Base-by-base conservation (phyloP, 2,888 invertebrate genomes). In the Melinaea marsaeus region DNA sequence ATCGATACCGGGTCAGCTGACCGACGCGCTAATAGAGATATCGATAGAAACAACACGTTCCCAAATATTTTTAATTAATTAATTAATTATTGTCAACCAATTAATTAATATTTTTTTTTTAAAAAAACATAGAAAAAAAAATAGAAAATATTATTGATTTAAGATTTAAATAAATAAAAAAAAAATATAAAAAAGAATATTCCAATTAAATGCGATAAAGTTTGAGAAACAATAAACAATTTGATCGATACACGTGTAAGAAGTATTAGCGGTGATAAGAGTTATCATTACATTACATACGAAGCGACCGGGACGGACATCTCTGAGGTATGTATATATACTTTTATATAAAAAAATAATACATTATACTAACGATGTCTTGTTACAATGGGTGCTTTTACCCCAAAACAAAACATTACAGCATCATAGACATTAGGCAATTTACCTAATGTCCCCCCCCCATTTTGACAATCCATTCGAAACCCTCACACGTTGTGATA, bases 351-450 rank as follows among this genome's bases (percentile, higher is more conserved):
- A 22, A 22, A 22, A 22, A 22, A 22, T 1, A 22, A 22, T 1
- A 22, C 13, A 32, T 32, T n/a, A 7, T 51, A 11, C 32, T 47
- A 37, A 45, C 37, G 5, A 4, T 34, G 2, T 2, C 54, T 51
- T 57, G 22, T 55, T 63, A 60, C 64, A 69, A 64, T 68, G 60
- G 62, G 67, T 64, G 60, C 68, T 72, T 63, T 69, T 66, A 63
- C 72, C 65, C 70, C 77, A 72, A 80, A 84, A 85, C 86, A 84
- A 86, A 86, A 85, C 86, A 80, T 78, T 80, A 72, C 79, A 79
- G 77, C 79, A 78, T 79, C 82, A 81, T 83, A 80, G 80, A 83
- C 88, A 87, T 89, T 88, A 85, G 84, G 80, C 85, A 85, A 88
- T 88, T 87, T 83, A 82, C 83, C 80, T 88, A 87, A 88, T 84